Evolutionary conservation across 1,140 invertebrate species (phyloP).

Genomic region (Xylocopa sonorina): DNA sequence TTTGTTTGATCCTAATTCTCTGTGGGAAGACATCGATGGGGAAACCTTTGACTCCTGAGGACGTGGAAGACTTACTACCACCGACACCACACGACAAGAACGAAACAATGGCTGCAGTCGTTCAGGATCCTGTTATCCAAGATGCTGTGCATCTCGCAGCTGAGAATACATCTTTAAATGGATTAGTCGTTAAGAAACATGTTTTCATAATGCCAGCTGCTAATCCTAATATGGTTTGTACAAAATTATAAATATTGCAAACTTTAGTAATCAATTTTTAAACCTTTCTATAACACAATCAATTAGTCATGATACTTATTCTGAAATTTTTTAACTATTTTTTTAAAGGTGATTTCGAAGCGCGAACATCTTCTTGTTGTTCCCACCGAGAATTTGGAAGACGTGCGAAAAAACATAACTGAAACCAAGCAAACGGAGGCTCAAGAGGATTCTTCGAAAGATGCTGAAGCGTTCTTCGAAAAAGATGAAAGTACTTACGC

Average conservation of each 20-base stretch:
- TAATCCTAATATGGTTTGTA: slow-evolving; percentile 52
- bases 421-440: slow-evolving; percentile 31
- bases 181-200: slow-evolving; percentile 66
- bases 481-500: slow-evolving; percentile 9
- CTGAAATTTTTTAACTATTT: background rate
- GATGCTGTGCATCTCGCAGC: slow-evolving; percentile 58
- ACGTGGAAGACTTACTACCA: slow-evolving; percentile 51
- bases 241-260: too few relatives aligned
- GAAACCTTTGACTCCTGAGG: slow-evolving; percentile 47
- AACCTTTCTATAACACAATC: too few relatives aligned
- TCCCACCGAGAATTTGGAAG: slow-evolving; percentile 62
- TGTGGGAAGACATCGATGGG: background rate
- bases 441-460: slow-evolving; percentile 18
- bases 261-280: background rate
- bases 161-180: slow-evolving; percentile 60
- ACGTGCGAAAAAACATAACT: slow-evolving; percentile 62
- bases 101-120: slow-evolving; percentile 55
- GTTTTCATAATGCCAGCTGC: slow-evolving; percentile 56
- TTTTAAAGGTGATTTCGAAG: slow-evolving; percentile 70
- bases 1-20: slow-evolving; percentile 14
- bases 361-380: slow-evolving; percentile 71
- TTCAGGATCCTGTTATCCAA: slow-evolving; percentile 65
- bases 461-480: background rate
- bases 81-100: slow-evolving; percentile 55
- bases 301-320: too few relatives aligned